Conservation (phyloP, 2,888 invertebrate species). For the Spilosoma lubricipeda region DNA sequence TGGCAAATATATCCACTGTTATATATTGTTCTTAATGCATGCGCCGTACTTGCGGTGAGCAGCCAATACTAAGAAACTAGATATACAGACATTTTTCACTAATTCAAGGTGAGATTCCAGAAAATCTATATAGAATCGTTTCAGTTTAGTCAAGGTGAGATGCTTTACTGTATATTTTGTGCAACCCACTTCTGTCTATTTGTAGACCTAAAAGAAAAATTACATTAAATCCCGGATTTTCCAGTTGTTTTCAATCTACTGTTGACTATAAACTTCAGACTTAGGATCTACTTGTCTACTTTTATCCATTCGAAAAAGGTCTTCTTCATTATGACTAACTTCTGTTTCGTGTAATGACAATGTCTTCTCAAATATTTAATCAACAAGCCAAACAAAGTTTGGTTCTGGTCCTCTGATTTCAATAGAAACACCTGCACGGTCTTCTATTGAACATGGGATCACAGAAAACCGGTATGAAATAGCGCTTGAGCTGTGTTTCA, state of each 20-base stretch:
- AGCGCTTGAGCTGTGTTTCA: too few species aligned
- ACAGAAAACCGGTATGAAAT: too few species aligned
- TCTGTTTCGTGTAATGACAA: too few species aligned
- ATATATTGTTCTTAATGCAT: conserved; percentile 62
- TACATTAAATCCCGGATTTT: neutral
- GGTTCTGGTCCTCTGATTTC: too few species aligned
- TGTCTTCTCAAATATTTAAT: neutral
- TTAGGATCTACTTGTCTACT: neutral
- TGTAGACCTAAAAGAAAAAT: neutral
- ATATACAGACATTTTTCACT: conserved; percentile 5
- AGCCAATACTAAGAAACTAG: conserved; percentile 1
- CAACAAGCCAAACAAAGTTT: too few species aligned
- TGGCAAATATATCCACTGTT: conserved; percentile 59
- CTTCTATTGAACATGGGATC: too few species aligned
- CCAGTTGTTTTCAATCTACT: neutral
- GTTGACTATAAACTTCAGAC: neutral
- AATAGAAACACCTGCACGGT: too few species aligned
- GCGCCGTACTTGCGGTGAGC: conserved; percentile 8
- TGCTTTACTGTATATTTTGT: neutral
- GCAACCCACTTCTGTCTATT: neutral
- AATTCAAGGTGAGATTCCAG: conserved; percentile 9
- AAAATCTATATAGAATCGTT: conserved; percentile 14
- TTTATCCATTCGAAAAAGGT: neutral
- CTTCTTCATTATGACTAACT: too few species aligned
- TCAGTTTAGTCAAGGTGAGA: conserved; percentile 17